Percentiles rank a stretch among this genome's conserved stretches.
These are phyloP conservation scores for Lordiphosa clarofinis DNA, from an alignment of 1,140 invertebrate species.

Conservation along the genomic window DNA sequence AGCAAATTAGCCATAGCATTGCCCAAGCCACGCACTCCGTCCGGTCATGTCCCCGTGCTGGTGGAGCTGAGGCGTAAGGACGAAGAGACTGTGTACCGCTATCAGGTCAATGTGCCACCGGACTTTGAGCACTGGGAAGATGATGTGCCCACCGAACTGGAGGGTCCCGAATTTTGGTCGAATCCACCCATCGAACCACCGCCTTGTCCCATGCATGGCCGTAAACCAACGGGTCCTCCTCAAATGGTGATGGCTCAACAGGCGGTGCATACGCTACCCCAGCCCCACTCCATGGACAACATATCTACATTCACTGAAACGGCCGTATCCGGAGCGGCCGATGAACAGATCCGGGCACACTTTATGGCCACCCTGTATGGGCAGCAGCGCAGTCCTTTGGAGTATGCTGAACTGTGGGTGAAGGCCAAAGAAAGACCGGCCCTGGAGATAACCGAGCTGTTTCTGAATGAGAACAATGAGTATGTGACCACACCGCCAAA, in stretches of 20 bases:
- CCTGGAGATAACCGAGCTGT: slow-evolving; percentile 8
- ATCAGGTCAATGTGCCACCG: slow-evolving; percentile 49
- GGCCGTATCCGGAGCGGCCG: neutral
- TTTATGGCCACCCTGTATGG: slow-evolving; percentile 31
- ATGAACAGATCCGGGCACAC: slow-evolving; percentile 16
- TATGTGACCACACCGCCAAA: neutral
- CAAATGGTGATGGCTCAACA: slow-evolving; percentile 32
- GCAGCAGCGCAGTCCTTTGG: slow-evolving; percentile 22
- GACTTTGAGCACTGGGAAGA: neutral
- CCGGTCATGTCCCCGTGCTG: slow-evolving; percentile 45
- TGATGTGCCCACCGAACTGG: slow-evolving; percentile 1
- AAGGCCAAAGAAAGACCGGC: neutral
- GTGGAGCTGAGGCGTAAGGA: slow-evolving; percentile 50
- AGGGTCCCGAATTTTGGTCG: slow-evolving; percentile 4
- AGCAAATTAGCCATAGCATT: slow-evolving; percentile 27
- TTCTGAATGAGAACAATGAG: slow-evolving; percentile 10
- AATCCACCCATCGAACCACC: neutral
- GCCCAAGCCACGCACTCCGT: slow-evolving; percentile 30
- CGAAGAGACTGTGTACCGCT: slow-evolving; percentile 33
- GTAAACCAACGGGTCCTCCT: neutral
- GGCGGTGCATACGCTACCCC: slow-evolving; percentile 19
- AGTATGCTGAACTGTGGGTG: slow-evolving; percentile 28
- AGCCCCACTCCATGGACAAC: neutral
- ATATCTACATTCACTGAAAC: slow-evolving; percentile 17
- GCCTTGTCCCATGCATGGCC: slow-evolving; percentile 31